A percentile compares a stretch with the other conserved stretches of the same genome.
These are phyloP conservation scores for Harpagifer antarcticus DNA, from an alignment of 2,797 vertebrate genomes.

Conservation along the genomic window DNA sequence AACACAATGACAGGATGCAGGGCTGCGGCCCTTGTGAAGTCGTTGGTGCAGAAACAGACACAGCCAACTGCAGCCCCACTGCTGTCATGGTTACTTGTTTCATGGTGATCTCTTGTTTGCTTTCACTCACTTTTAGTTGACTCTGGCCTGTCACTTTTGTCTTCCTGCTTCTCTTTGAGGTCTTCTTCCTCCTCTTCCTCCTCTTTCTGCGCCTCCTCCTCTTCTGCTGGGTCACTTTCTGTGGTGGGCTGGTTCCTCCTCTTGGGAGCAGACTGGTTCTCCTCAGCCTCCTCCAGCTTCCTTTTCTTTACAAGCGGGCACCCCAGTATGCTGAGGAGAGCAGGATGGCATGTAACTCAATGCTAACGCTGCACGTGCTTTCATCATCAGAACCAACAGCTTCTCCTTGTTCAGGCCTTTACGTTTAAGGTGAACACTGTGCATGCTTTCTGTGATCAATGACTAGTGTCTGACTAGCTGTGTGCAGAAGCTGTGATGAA, in stretches of 20 bases:
- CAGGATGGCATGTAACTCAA: not conserved
- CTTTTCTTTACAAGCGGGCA: conserved; percentile 97
- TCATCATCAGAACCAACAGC: not conserved
- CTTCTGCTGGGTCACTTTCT: conserved; percentile 87
- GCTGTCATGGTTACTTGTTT: not conserved
- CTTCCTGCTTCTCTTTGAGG: conserved; percentile 64
- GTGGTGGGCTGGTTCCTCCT: conserved; percentile 89
- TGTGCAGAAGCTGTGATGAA: not conserved
- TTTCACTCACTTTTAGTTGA: conserved; percentile 63
- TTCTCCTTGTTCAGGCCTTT: not conserved
- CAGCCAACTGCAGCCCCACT: too few species aligned
- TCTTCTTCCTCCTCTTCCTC: conserved; percentile 84
- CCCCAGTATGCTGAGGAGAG: conserved; percentile 87
- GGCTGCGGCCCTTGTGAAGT: too few species aligned
- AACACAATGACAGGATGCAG: too few species aligned
- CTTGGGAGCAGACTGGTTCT: conserved; percentile 88
- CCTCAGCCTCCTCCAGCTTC: conserved; percentile 91
- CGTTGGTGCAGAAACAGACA: too few species aligned
- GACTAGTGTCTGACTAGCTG: not conserved
- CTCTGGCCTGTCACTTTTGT: conserved; percentile 42
- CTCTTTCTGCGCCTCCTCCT: conserved; percentile 88
- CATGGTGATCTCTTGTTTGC: not conserved
- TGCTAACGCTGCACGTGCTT: not conserved
- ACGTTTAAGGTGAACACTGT: not conserved
- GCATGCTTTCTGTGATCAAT: not conserved